Percentiles rank a stretch among this genome's conserved stretches.
These are phyloP conservation scores for Glyphotaelius pellucidus DNA, from an alignment of 2,888 invertebrate genomes.

Conservation along the genomic window DNA sequence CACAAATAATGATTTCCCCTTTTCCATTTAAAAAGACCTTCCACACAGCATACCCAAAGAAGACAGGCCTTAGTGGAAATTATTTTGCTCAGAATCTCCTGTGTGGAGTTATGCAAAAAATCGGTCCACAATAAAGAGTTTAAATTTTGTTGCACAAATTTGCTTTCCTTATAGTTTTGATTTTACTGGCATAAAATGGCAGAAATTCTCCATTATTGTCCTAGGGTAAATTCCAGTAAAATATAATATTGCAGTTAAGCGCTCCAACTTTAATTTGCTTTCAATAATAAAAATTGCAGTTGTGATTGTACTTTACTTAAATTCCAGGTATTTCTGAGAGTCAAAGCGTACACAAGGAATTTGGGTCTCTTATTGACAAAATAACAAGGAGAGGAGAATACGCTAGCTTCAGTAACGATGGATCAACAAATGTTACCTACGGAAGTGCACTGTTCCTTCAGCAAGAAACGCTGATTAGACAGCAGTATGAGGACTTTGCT, in stretches of 20 bases:
- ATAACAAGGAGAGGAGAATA: slow-evolving; percentile 67
- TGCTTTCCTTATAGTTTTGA: background rate
- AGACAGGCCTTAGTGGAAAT: no score
- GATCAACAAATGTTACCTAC: slow-evolving; percentile 71
- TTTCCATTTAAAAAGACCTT: no score
- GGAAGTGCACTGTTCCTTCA: slow-evolving; percentile 81
- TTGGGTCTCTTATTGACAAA: slow-evolving; percentile 76
- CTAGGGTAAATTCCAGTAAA: background rate
- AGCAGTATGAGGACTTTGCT: slow-evolving; percentile 76
- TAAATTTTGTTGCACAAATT: background rate
- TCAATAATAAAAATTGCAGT: background rate
- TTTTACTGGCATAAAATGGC: background rate
- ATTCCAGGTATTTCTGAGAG: slow-evolving; percentile 67
- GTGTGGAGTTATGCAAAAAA: background rate
- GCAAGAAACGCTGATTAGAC: slow-evolving; percentile 76
- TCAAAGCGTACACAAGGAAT: slow-evolving; percentile 78
- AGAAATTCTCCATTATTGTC: background rate
- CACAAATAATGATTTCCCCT: no score
- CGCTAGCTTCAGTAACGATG: slow-evolving; percentile 43
- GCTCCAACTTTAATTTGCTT: background rate
- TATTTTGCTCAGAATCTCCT: no score
- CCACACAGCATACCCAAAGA: no score
- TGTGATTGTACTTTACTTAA: background rate
- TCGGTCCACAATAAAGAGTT: background rate
- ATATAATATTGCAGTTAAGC: background rate